Base-by-base conservation (phyloP, 2,113 vertebrate genomes). In the Saccopteryx leptura region DNA sequence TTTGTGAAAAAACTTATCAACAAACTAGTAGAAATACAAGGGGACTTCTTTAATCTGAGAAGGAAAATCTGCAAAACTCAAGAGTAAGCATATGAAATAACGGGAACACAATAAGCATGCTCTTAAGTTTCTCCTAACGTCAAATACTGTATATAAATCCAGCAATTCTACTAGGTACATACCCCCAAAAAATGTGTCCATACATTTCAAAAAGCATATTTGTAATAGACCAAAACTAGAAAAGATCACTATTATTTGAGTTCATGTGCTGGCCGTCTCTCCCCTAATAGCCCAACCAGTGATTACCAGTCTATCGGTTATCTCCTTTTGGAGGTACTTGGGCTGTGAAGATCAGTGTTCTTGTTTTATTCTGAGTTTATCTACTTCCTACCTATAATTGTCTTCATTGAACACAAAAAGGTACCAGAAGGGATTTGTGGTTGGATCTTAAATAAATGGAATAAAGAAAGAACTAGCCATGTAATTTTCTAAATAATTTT, bases 401-500 rank as follows among this genome's bases (percentile, higher is more conserved):
- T 74, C 60, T 93, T 95, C 46, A 80, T 54, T 89, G 39, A 92
- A 79, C 15, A 52, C 58, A 68, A 52, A 78, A 93, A 88, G 56
- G 6, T 83, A 54, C 17, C 63, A 81, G 33, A 9, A 33, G 72
- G 33, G 23, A 8, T 76, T 86, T 92, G 24, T 69, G 61, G n/a
- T 75, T 94, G 9, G 31, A 66, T 92, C 15, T 65, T 92, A 92
- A 76, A 88, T 76, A 90, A 84, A 31, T 88, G 13, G 28, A 68
- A 63, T 65, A 24, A 85, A 85, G n/a, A 89, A 90, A 79, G 19
- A 65, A 72, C 26, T 80, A 19, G 81, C 21, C 4, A 54, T 76
- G n/a, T 86, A 63, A 46, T 87, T 90, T 97, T 68, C 71, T 87
- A 78, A 90, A 88, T 87, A 54, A 56, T 79, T 89, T 93, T 95